These are phyloP conservation scores for Heterocephalus glaber DNA, from an alignment of 2,113 vertebrate species.

Conservation along the genomic window DNA sequence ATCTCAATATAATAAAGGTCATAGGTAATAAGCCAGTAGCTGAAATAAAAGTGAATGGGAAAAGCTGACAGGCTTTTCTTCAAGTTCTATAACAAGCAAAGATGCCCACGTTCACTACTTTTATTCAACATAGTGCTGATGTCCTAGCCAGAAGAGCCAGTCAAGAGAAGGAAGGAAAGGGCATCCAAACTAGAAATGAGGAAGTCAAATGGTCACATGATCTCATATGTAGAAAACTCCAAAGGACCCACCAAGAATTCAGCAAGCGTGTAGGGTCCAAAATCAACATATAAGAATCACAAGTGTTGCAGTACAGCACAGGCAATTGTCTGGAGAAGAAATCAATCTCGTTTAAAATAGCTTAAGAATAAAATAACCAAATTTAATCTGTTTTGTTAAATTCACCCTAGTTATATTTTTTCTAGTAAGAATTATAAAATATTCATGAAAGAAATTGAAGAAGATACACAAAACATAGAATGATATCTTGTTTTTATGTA, in stretches of 20 bases:
- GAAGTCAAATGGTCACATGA: neutral
- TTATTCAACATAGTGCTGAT: neutral
- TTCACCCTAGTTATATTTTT: neutral
- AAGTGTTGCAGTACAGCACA: no score
- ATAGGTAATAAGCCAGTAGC: neutral
- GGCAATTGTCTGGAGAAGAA: neutral
- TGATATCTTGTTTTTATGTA: neutral
- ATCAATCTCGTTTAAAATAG: neutral
- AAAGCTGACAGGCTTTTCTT: neutral
- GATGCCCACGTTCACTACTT: neutral
- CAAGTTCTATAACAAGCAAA: neutral
- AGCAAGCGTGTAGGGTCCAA: neutral
- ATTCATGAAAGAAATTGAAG: neutral
- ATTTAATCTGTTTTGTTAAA: neutral
- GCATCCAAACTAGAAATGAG: neutral
- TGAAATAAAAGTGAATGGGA: neutral
- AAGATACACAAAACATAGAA: neutral
- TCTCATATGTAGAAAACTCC: neutral
- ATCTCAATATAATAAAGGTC: neutral
- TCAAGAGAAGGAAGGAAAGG: neutral
- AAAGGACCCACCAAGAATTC: neutral
- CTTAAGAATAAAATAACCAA: neutral
- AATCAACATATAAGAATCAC: neutral
- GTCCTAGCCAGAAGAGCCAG: neutral
- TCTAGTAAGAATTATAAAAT: neutral